These are phyloP conservation scores for Pachliopta kotzebuea DNA, from an alignment of 2,888 invertebrate species.

Conservation along the genomic window DNA sequence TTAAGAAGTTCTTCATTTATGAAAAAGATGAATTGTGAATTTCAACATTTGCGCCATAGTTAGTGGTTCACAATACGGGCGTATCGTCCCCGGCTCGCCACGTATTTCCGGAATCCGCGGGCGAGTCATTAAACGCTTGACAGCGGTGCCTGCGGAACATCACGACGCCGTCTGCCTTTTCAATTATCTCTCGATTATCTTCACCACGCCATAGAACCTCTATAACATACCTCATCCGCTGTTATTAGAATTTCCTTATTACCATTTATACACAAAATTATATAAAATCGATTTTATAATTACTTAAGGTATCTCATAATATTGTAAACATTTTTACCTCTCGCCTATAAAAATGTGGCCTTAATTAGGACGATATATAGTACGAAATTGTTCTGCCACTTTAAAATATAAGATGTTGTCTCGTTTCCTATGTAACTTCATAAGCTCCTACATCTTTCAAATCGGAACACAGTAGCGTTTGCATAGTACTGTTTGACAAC, in stretches of 20 bases:
- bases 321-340: too few species aligned
- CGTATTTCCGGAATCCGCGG: slow-evolving; percentile 76
- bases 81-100: slow-evolving; percentile 66
- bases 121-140: slow-evolving; percentile 69
- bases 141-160: slow-evolving; percentile 41
- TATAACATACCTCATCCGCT: slow-evolving; percentile 17
- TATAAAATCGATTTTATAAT: too few species aligned
- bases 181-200: slow-evolving; percentile 71
- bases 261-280: background rate
- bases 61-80: slow-evolving; percentile 73
- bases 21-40: slow-evolving; percentile 63
- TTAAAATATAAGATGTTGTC: too few species aligned
- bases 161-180: slow-evolving; percentile 40
- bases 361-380: too few species aligned
- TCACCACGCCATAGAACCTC: slow-evolving; percentile 32
- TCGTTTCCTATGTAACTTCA: too few species aligned
- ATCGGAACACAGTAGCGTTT: too few species aligned
- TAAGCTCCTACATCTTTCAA: too few species aligned
- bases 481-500: too few species aligned
- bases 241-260: slow-evolving; percentile 11
- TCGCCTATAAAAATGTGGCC: too few species aligned
- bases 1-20: slow-evolving; percentile 44
- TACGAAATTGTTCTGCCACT: too few species aligned
- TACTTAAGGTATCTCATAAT: too few species aligned
- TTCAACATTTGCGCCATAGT: slow-evolving; percentile 73